Base-by-base conservation (phyloP, 2,797 vertebrate species). In the Sebastes iracundus region DNA sequence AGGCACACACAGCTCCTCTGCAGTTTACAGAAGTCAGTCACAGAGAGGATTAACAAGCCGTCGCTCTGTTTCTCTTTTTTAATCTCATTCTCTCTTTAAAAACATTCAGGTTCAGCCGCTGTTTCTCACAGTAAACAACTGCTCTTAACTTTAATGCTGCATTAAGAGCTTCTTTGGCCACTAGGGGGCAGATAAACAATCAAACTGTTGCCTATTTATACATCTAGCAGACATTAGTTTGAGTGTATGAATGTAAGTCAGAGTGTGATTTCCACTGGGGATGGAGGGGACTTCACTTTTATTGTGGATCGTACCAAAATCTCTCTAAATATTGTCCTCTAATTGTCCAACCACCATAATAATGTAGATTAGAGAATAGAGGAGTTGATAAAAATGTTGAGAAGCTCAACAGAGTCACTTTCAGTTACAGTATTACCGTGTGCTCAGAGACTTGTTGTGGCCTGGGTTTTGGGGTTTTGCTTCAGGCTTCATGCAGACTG, bases 1-100 rank as follows among this genome's bases (percentile, higher is more conserved):
- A 87, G 56, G 49, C 64, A 77, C 76, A 77, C 76, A 78, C 60
- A 74, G 84, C 80, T 82, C 28, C 63, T 77, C 68, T 49, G 62
- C 80, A 32, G 85, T 64, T 84, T 90, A 88, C 49, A 73, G 80
- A 77, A 85, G 77, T 74, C 84, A 79, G 83, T 87, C 80, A 60
- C 79, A 74, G 28, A 28, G 67, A 75, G 78, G 88, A 88, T 87
- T 83, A 86, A 86, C 56, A 58, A 72, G 23, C 49, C 52, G 46
- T 49, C 22, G 6, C 60, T 59, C 53, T 27, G 30, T 61, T 66
- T 72, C 59, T 65, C 27, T 25, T 20, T 58, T 69, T 73, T 72
- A 67, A 77, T 77, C 60, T 81, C 25, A 7, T 66, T 74, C 64
- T 38, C 66, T 83, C 68, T 79, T 52, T 16, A n/a, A 20, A 72